Percentiles rank a stretch among this genome's conserved stretches.
Conservation (phyloP, 2,888 invertebrate species). For the Beris chalybata region DNA sequence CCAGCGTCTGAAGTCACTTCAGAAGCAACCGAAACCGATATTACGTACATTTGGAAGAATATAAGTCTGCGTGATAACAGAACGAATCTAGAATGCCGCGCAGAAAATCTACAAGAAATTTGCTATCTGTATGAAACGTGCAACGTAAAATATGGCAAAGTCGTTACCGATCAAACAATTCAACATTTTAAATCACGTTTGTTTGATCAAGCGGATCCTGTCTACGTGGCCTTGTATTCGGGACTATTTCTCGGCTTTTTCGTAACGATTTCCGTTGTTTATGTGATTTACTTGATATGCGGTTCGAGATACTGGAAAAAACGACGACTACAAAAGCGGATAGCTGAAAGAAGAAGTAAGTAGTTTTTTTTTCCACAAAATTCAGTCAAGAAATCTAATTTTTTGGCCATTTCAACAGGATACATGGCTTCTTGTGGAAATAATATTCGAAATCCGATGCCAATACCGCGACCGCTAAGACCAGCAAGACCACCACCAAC, state of each 20-base stretch:
- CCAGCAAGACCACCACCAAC: background rate
- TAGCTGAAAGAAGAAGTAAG: slow-evolving; percentile 24
- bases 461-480: slow-evolving; percentile 5
- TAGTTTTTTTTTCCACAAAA: background rate
- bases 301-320: slow-evolving; percentile 24
- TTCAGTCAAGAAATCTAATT: too few species aligned
- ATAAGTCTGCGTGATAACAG: background rate
- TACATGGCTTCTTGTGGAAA: background rate
- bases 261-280: slow-evolving; percentile 7
- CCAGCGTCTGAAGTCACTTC: background rate
- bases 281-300: slow-evolving; percentile 22
- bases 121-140: slow-evolving; percentile 13
- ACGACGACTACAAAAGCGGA: slow-evolving; percentile 1
- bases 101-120: slow-evolving; percentile 7
- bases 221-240: slow-evolving; percentile 24
- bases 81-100: background rate
- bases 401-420: slow-evolving; percentile 7
- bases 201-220: slow-evolving; percentile 15
- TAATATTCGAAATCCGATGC: background rate
- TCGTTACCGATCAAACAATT: slow-evolving; percentile 16
- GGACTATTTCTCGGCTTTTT: slow-evolving; percentile 20
- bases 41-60: slow-evolving; percentile 21
- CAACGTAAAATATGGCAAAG: slow-evolving; percentile 4
- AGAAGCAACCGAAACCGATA: slow-evolving; percentile 8
- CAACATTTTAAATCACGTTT: slow-evolving; percentile 5